Conservation (phyloP, 2,113 vertebrate species). For the Chaenocephalus aceratus region DNA sequence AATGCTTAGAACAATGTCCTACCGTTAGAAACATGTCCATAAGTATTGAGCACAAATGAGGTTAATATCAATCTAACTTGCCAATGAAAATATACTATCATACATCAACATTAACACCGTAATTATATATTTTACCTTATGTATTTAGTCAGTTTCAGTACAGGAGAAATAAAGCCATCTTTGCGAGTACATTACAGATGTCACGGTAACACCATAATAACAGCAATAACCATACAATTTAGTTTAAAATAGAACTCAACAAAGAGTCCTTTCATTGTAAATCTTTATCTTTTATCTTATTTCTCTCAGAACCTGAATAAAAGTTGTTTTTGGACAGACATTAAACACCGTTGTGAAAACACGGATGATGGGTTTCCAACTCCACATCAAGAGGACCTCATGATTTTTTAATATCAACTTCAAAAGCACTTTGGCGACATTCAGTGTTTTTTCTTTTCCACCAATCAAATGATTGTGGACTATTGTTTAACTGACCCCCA, state of each 20-base stretch:
- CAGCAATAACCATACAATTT: conserved; percentile 4
- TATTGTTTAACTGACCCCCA: conserved; percentile 31
- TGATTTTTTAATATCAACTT: conserved; percentile 74
- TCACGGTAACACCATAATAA: not conserved
- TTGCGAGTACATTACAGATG: conserved; percentile 3
- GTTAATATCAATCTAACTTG: not conserved
- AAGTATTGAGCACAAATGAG: not conserved
- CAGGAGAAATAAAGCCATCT: not conserved
- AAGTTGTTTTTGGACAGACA: conserved; percentile 77
- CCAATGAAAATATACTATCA: too few species aligned
- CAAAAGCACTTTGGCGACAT: conserved; percentile 72
- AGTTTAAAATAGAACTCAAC: conserved; percentile 2
- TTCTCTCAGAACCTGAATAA: conserved; percentile 30
- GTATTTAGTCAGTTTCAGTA: not conserved
- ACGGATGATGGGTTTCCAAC: conserved; percentile 63
- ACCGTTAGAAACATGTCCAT: not conserved
- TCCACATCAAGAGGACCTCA: conserved; percentile 70
- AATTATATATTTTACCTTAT: not conserved
- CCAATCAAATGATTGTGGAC: conserved; percentile 59
- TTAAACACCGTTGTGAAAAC: conserved; percentile 74
- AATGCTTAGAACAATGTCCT: not conserved
- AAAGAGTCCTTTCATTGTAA: conserved; percentile 15
- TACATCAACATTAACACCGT: not conserved
- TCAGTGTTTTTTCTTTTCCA: conserved; percentile 43
- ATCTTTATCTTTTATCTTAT: conserved; percentile 32